phyloP scores from a whole-genome alignment of 2,888 invertebrate genomes.

The Lycia hirtaria region DNA sequence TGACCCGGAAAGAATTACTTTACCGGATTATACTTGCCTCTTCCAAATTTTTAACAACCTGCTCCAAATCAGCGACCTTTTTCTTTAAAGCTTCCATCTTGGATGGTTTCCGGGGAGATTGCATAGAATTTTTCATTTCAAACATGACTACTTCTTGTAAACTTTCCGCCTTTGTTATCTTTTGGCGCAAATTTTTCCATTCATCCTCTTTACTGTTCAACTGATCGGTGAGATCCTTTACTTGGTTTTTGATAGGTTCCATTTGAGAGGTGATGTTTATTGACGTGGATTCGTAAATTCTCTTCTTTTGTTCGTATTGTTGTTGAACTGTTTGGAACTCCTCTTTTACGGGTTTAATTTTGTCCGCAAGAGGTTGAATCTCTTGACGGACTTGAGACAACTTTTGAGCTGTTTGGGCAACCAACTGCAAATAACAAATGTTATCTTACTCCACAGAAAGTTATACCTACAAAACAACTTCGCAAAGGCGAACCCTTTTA shows the following conservation, averaged over 20 bases:
- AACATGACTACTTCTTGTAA: constrained; percentile 82
- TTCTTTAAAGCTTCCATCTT: constrained; percentile 87
- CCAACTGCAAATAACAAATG: constrained; percentile 74
- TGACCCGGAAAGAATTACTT: constrained; percentile 16
- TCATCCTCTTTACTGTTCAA: constrained; percentile 82
- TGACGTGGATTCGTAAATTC: constrained; percentile 87
- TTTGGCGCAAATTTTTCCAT: constrained; percentile 83
- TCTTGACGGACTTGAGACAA: constrained; percentile 78
- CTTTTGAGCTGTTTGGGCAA: constrained; percentile 86
- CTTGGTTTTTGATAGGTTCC: constrained; percentile 83
- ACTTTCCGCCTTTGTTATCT: constrained; percentile 83
- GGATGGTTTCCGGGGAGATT: constrained; percentile 78
- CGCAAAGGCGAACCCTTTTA: constrained; percentile 15
- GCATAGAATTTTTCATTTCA: constrained; percentile 81
- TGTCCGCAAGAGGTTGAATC: constrained; percentile 77
- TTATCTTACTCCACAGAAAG: constrained; percentile 20
- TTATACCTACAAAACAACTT: constrained; percentile 20
- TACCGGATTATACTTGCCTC: constrained; percentile 55
- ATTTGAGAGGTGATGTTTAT: constrained; percentile 83
- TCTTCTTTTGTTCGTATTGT: constrained; percentile 89
- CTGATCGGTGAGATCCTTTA: constrained; percentile 81
- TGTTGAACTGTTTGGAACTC: constrained; percentile 87
- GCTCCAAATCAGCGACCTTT: constrained; percentile 87
- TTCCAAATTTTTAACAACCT: constrained; percentile 76
- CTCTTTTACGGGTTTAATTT: constrained; percentile 88